Evolutionary conservation across 1,140 invertebrate species (phyloP).

Genomic region (Himalopsyche phryganea): DNA sequence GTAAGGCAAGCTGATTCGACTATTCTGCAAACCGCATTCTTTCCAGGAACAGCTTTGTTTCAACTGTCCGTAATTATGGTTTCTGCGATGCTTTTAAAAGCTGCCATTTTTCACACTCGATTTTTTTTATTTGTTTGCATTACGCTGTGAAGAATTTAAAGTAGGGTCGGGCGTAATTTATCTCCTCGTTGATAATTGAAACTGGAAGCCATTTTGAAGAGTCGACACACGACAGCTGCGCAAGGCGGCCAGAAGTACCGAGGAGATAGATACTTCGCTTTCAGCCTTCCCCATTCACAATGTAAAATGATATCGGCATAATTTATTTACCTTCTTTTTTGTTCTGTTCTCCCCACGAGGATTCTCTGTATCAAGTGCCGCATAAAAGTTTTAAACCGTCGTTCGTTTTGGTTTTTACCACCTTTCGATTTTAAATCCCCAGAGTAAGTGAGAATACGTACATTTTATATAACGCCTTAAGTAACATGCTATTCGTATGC

Average conservation of each 20-base stretch:
- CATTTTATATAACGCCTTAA: too few relatives aligned
- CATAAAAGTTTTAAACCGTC: too few relatives aligned
- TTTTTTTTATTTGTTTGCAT: constrained; percentile 7
- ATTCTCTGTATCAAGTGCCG: too few relatives aligned
- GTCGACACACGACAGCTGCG: constrained; percentile 10
- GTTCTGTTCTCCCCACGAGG: neutral
- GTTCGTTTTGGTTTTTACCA: neutral
- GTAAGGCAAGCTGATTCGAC: too few relatives aligned
- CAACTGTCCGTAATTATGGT: neutral
- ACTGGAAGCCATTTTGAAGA: constrained; percentile 20
- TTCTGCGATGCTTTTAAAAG: constrained; percentile 13
- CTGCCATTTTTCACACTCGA: constrained; percentile 17
- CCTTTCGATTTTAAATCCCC: neutral
- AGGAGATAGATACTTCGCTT: neutral
- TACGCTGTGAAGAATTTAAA: constrained; percentile 14
- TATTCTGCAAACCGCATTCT: too few relatives aligned
- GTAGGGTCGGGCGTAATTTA: constrained; percentile 23
- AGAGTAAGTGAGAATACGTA: too few relatives aligned
- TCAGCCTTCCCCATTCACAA: neutral
- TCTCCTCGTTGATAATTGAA: constrained; percentile 24
- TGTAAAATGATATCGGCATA: constrained; percentile 1
- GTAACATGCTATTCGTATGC: too few relatives aligned
- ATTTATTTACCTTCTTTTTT: constrained; percentile 3
- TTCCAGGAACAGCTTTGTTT: too few relatives aligned
- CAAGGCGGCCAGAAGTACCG: constrained; percentile 2